Evolutionary conservation across 1,140 invertebrate genomes (phyloP), one percentile per base, ranked within the genome.

Genomic region (Capitella teleta): DNA sequence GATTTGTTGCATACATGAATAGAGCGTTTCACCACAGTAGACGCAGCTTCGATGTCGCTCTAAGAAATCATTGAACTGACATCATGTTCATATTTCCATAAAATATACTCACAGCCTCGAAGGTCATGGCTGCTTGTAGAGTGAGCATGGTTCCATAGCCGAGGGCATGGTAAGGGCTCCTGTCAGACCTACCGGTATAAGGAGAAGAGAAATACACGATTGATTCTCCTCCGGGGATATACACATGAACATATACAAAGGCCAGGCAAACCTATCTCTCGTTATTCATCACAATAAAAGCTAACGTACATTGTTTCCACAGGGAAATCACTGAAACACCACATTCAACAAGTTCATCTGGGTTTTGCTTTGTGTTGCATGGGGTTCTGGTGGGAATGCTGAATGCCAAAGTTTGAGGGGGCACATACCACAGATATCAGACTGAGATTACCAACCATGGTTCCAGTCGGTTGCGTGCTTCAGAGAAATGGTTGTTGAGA

Each of bases 91-190:
- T 3, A 16, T 24, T 38, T n/a, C n/a, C 16, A 38, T 14, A 21
- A 5, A 19, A 57, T 38, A 45, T 23, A 68, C 71, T 74, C 73
- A 85, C 83, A 67, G 79, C 78, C 67, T 96, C 90, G 67, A 94
- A 88, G 0, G 91, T 96, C 61, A 97, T 79, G 56, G 92, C 82
- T 1, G 91, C 91, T 67, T 94, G 88, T 5, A 96, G 78, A 64
- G 88, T 95, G 53, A 84, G 75, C 64, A 97, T 91, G 14, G 90
- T 86, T 1, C 85, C 80, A 54, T 83, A 80, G 1, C 90, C 90
- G n/a, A 95, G 69, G 1, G 90, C 82, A 73, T 95, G 92, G 64
- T 96, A 96, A 72, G 94, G 82, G 57, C 88, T 93, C 28, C 76
- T 78, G 28, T 82, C 75, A 16, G 85, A 80, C 78, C 85, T 87